A percentile compares a stretch with the other conserved stretches of the same genome.
Evolutionary conservation across 1,140 invertebrate species (phyloP).

Genomic region (Bombus balteatus): DNA sequence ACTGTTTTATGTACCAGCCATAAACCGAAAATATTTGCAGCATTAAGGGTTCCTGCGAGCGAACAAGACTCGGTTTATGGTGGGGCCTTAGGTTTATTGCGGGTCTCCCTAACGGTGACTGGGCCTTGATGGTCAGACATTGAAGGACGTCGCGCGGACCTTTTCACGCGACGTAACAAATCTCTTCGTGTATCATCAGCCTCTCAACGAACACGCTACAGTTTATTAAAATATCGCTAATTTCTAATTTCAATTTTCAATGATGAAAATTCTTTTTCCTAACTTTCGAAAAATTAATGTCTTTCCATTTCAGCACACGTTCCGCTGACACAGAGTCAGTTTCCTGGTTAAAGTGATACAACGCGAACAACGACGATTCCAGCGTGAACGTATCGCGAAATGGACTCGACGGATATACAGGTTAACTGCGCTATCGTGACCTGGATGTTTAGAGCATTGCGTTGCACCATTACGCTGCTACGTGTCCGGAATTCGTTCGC

Average conservation of each 20-base stretch:
- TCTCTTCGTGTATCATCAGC: too few relatives aligned
- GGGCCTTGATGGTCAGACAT: too few relatives aligned
- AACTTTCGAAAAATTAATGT: neutral
- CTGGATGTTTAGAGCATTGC: conserved; percentile 40
- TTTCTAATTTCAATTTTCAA: neutral
- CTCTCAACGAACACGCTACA: too few relatives aligned
- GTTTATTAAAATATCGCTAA: neutral
- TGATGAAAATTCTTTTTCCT: neutral
- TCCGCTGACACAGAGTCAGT: neutral
- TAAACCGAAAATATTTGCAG: too few relatives aligned
- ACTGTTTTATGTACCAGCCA: too few relatives aligned
- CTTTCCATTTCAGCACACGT: too few relatives aligned
- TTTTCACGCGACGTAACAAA: too few relatives aligned
- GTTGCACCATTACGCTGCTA: conserved; percentile 34
- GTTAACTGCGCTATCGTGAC: conserved; percentile 43
- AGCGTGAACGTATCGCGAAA: conserved; percentile 12
- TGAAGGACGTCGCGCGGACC: too few relatives aligned
- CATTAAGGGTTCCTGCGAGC: too few relatives aligned
- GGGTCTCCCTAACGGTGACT: too few relatives aligned
- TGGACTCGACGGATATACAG: conserved; percentile 28
- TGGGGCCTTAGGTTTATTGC: too few relatives aligned
- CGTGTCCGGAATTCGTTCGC: conserved; percentile 31
- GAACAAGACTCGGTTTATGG: too few relatives aligned
- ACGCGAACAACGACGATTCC: neutral
- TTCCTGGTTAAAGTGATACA: neutral